Evolutionary conservation across 2,113 vertebrate species (phyloP).

Genomic region (Varanus salvator): DNA sequence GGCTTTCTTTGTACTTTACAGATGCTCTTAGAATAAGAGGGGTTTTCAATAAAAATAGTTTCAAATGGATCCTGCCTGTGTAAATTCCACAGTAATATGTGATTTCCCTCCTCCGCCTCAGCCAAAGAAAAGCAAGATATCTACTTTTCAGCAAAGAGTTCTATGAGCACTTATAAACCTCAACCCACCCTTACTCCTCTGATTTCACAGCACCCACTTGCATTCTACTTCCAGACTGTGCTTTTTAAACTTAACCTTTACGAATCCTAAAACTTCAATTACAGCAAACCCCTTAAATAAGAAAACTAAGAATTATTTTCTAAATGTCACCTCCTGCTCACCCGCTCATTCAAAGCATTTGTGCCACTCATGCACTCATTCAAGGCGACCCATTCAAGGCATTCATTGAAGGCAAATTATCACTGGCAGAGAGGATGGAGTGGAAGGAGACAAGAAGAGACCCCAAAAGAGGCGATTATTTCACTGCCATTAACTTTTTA

Average conservation of each 20-base stretch:
- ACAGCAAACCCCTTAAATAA: constrained; percentile 7
- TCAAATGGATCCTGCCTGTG: not conserved
- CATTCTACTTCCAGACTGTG: not conserved
- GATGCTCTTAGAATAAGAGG: not conserved
- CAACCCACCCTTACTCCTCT: not conserved
- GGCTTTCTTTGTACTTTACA: not conserved
- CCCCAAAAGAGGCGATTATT: constrained; percentile 40
- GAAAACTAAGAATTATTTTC: constrained; percentile 25
- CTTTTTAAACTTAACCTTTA: constrained; percentile 17
- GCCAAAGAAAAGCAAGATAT: not conserved
- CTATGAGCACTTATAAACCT: not conserved
- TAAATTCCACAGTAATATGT: not conserved
- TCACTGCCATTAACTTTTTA: constrained; percentile 42
- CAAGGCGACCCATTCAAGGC: constrained; percentile 23
- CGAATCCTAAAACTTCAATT: constrained; percentile 5
- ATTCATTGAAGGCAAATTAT: constrained; percentile 28
- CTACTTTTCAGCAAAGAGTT: constrained; percentile 17
- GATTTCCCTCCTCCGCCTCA: not conserved
- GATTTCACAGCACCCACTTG: not conserved
- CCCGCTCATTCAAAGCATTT: constrained; percentile 14
- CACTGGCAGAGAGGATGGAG: constrained; percentile 21
- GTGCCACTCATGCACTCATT: constrained; percentile 37
- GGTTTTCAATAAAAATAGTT: not conserved
- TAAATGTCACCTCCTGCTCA: constrained; percentile 23
- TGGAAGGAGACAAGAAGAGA: constrained; percentile 42